Evolutionary conservation across 2,113 vertebrate genomes (phyloP), one percentile per base, ranked within the genome.

Genomic region (Cinclus cinclus): DNA sequence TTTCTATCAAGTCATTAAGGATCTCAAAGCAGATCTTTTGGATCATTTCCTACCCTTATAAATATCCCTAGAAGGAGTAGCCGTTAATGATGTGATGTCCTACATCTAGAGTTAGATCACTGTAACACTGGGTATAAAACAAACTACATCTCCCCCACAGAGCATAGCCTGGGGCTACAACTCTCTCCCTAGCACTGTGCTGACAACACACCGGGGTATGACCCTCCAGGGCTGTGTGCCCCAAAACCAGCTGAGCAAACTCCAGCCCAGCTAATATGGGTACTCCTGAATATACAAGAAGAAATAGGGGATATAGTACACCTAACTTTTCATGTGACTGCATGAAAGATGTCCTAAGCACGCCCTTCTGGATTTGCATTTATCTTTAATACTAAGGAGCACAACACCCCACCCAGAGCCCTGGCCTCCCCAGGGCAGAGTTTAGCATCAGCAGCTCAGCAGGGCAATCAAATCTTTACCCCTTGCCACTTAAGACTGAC

Each of bases 181-280:
- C 13, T 52, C 67, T 65, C 41, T 41, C 23, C 56, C 42, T 59
- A 70, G 73, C 33, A 27, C 55, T 2, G 22, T 15, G 42, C 52
- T 55, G 30, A 22, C 28, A n/a, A 14, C 1, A 2, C 24, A 58
- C 7, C 56, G 41, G 28, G 41, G 28, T 7, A 20, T 20, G 41
- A 12, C 24, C 37, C 46, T 28, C 23, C 7, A 17, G 35, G 47
- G 47, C 89, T 70, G 44, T 0, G 0, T 2, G 10, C 4, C 41
- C 47, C n/a, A 24, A 92, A 8, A 56, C 22, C 24, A 23, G 75
- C 41, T 37, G 65, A 60, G 18, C 30, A 33, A 44, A 31, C 39
- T n/a, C 69, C 84, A 84, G 39, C 62, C 44, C 41, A 16, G 33
- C n/a, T 39, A 9, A 2, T 4, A 28, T 31, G 35, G 50, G 16